Base-by-base conservation (phyloP, 2,888 invertebrate genomes). In the Brachylomia viminalis region DNA sequence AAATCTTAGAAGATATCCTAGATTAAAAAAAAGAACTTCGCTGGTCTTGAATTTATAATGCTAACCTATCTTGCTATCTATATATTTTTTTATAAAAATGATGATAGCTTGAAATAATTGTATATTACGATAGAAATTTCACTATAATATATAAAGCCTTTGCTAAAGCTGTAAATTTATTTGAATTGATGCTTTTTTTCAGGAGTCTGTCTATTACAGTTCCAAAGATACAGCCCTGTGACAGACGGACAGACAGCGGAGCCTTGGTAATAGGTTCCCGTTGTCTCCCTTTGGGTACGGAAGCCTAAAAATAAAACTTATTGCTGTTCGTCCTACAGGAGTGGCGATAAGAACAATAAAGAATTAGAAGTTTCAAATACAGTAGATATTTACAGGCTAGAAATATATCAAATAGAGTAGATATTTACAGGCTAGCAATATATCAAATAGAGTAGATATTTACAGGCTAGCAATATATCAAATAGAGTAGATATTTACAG, bases 101-200 rank as follows among this genome's bases (percentile, higher is more conserved):
- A 45, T 27, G 17, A 13, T 54, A 1, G 47, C 23, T 27, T 33
- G 27, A 58, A 69, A 74, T 30, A 13, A 81, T 58, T 65, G 45
- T 23, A 66, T 2, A 17, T 27, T 45, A n/a, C 42, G 30, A 52
- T 54, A 58, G 23, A 62, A 71, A 71, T 59, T 59, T 70, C 13
- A 52, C 27, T 49, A 20, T 64, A 54, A 76, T 33, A 27, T 62
- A 30, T 38, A 47, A n/a, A n/a, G 27, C 45, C 56, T 54, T 58
- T 64, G 70, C 56, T 27, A 62, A 64, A 59, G 58, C 67, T 70
- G n/a, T 72, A 67, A 70, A 70, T 58, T 64, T 64, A 54, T 82
- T 78, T 72, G 4, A 77, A 80, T 78, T 68, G 69, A 69, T 69
- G 65, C n/a, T 83, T 67, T 73, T n/a, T n/a, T 38, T 38, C 38